A percentile compares a stretch with the other conserved stretches of the same genome.
phyloP scores from a whole-genome alignment of 2,797 vertebrate genomes.

The Syndactyla subalaris region DNA sequence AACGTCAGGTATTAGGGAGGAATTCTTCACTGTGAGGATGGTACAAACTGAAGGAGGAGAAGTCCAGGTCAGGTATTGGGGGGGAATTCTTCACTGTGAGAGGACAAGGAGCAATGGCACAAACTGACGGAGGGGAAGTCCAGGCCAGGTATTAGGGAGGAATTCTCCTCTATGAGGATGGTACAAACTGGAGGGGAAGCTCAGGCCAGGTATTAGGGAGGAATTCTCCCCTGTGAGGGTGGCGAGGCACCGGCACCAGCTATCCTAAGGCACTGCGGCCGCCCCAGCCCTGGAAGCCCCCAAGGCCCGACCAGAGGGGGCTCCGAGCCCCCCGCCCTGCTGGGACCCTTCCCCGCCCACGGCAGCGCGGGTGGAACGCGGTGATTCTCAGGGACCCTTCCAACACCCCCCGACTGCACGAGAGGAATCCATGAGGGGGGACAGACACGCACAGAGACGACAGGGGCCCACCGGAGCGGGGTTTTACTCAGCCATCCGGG shows the following conservation, averaged over 20 bases:
- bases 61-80: not conserved
- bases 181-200: not conserved
- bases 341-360: fast-evolving
- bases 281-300: too few species aligned
- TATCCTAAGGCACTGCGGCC: not conserved
- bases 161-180: too few species aligned
- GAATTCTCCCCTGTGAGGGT: not conserved
- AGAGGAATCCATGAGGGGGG: not conserved
- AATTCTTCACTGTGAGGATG: not conserved
- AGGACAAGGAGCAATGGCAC: too few species aligned
- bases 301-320: not conserved
- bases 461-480: too few species aligned
- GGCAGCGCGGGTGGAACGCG: not conserved
- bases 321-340: not conserved
- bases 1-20: not conserved
- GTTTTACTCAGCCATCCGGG: not conserved
- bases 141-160: too few species aligned
- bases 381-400: not conserved
- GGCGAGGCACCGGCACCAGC: not conserved
- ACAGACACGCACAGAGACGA: not conserved
- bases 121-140: too few species aligned
- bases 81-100: not conserved
- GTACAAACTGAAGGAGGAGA: too few species aligned
- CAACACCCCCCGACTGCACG: not conserved
- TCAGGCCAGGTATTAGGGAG: too few species aligned